Evolutionary conservation across 2,797 vertebrate species (phyloP).

Genomic region (Cyclura pinguis): DNA sequence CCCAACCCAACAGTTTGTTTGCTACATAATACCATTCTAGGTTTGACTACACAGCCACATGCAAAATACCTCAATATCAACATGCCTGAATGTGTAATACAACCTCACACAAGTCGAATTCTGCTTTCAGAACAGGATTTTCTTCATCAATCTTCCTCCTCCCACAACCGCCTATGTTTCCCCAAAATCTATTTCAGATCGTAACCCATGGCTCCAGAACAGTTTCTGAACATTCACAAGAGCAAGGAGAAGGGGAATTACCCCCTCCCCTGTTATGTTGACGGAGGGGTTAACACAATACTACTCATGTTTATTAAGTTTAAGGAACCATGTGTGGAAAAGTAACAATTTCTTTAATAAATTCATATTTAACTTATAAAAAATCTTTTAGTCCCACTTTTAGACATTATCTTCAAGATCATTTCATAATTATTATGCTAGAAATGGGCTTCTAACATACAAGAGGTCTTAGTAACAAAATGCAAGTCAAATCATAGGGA

Average conservation of each 20-base stretch:
- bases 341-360: neutral
- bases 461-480: neutral
- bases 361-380: neutral
- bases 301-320: neutral
- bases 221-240: neutral
- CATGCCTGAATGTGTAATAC: neutral
- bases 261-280: neutral
- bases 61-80: neutral
- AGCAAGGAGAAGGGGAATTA: neutral
- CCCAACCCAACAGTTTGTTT: neutral
- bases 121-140: neutral
- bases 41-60: neutral
- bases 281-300: neutral
- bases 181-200: neutral
- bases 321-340: neutral
- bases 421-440: neutral
- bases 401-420: neutral
- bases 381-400: neutral
- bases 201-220: neutral
- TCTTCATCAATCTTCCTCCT: neutral
- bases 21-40: neutral
- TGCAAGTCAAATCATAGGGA: neutral
- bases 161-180: neutral
- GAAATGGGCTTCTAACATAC: neutral
- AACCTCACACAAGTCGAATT: neutral